Evolutionary conservation across 1,140 invertebrate genomes (phyloP), one percentile per base, ranked within the genome.

Genomic region (Mycetomoellerius zeteki): DNA sequence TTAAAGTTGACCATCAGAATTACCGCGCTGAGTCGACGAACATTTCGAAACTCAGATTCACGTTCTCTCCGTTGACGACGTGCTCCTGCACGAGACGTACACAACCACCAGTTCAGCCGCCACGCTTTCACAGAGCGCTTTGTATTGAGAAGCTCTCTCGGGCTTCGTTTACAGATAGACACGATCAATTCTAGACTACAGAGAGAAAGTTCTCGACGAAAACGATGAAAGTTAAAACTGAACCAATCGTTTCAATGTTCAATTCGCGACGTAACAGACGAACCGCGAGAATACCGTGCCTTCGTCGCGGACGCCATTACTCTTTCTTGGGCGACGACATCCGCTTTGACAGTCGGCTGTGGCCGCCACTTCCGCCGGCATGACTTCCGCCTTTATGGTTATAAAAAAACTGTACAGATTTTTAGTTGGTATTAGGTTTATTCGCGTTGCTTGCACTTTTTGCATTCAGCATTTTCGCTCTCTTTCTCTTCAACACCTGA

Each of bases 281-380:
- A 89, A 87, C 58, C 62, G 85, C 47, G 58, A 67, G 85, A 78
- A 27, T 64, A 81, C 67, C 71, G 58, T 89, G 65, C 64, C 54
- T 67, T 78, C 60, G 33, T 54, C 64, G 56, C 27, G 54, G 21
- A 89, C 85, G 88, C 88, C 89, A 90, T 90, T 90, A 89, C 67
- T 87, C 72, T 82, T 21, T 65, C 56, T 50, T 67, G 60, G 65
- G 72, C 73, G 88, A 78, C 73, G 77, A 90, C 78, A 90, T 90
- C 85, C 88, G 88, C 65, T 89, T 86, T 50, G 43, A 14, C 27
- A n/a, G 7, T n/a, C n/a, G 54, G 24, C 58, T 21, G 65, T 16
- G 7, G 47, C 43, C 19, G 4, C n/a, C n/a, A 90, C 21, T 90
- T 90, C 89, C 88, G 88, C 52, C 52, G 27, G 56, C 24, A 56